Evolutionary conservation across 2,888 invertebrate genomes (phyloP).

Genomic region (Adelphocoris suturalis): DNA sequence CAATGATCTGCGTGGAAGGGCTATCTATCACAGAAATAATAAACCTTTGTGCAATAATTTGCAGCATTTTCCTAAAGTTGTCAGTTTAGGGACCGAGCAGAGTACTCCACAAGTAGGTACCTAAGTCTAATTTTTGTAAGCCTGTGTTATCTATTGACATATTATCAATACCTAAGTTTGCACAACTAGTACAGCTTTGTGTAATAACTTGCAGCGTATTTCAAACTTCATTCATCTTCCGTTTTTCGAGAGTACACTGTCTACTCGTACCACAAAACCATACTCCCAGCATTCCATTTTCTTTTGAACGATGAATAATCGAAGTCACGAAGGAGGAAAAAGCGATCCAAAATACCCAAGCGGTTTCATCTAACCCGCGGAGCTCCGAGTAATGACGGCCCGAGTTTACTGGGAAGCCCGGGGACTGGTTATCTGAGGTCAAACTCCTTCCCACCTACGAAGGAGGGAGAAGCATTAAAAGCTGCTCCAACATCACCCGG

Average conservation of each 20-base stretch:
- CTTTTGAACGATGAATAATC: neutral
- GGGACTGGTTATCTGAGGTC: constrained; percentile 9
- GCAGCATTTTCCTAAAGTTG: too few relatives aligned
- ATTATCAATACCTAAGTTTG: too few relatives aligned
- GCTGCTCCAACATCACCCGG: neutral
- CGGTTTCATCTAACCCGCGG: neutral
- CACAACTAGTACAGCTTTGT: too few relatives aligned
- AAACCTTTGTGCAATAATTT: too few relatives aligned
- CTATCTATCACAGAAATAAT: too few relatives aligned
- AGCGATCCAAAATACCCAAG: neutral
- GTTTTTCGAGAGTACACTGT: too few relatives aligned
- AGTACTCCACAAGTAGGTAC: too few relatives aligned
- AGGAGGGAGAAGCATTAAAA: neutral
- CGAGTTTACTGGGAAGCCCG: neutral
- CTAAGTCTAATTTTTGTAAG: too few relatives aligned
- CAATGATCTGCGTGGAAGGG: too few relatives aligned
- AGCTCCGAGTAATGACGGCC: neutral
- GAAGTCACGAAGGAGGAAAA: neutral
- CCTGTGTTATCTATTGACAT: too few relatives aligned
- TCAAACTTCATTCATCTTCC: neutral
- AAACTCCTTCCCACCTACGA: neutral
- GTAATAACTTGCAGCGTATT: too few relatives aligned
- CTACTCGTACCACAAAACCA: neutral
- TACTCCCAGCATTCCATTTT: neutral
- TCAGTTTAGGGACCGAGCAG: too few relatives aligned